Evolutionary conservation across 2,888 invertebrate genomes (phyloP), one percentile per base, ranked within the genome.

Genomic region (Mythimna albipuncta): DNA sequence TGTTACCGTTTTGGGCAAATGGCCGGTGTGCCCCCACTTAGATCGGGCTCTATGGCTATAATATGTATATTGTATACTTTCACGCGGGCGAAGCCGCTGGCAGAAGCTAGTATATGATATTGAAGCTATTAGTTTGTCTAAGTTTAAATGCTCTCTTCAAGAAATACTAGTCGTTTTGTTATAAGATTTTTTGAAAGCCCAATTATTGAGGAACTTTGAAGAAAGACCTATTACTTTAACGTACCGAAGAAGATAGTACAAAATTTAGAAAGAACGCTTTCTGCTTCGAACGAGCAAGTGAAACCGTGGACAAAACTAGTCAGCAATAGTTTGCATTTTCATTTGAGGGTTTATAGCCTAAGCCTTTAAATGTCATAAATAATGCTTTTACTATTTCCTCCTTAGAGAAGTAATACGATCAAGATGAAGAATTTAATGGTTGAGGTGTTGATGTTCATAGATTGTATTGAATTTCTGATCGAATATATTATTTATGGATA

Each of bases 361-460:
- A 32, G 47, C 16, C 38, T 58, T n/a, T 41, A 61, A 57, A 79
- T 13, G 61, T 50, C 62, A 47, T 72, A 61, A 71, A 62, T 78
- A 61, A 50, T 16, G 52, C 19, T 41, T 64, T 64, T 50, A 44
- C 65, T 38, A 58, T 71, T 82, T 82, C 72, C 62, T 63, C 16
- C 1, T 19, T 26, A 19, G 3, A 77, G 19, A 64, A 41, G 1
- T 44, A 41, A 55, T 38, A 41, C 47, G 35, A 32, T 50, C 54
- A 50, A 47, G 13, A 78, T 35, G 19, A 58, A 55, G 50, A 26
- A 58, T 26, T 63, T 55, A 44, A 19, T 66, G 63, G 19, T 44
- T 64, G 50, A 32, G 11, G 50, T 57, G 26, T 65, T 64, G 38
- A 80, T 61, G 50, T 64, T 68, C 68, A 77, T 55, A 54, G 61